Evolutionary conservation across 2,888 invertebrate genomes (phyloP), one percentile per base, ranked within the genome.

Genomic region (Pegoplata infirma): DNA sequence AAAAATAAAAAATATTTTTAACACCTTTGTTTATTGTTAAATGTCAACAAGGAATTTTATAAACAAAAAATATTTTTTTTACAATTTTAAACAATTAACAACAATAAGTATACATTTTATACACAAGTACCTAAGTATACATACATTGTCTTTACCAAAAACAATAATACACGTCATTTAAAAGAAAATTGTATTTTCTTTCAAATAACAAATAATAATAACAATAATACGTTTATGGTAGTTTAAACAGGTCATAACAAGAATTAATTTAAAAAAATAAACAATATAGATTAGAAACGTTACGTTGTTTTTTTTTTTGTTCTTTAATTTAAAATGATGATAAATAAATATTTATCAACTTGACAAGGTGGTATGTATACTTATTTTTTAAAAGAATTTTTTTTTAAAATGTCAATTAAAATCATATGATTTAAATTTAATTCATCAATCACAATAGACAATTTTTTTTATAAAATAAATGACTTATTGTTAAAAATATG

Each of bases 151-250:
- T n/a, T 40, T 40, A n/a, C 14, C 12, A n/a, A 5, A 12, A 40
- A 40, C 40, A 58, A 23, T n/a, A 58, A 58, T 19, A 58, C 40
- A 21, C 10, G 40, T 14, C n/a, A 40, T 14, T 58, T 21, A 14
- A 23, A 12, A 7, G n/a, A 56, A 53, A 53, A 16, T 16, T 28
- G 23, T 40, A n/a, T n/a, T 17, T 28, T 32, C 5, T 55, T 19
- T 12, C 3, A 7, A 17, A 32, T 5, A 55, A 40, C 14, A 32
- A 55, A 55, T 10, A 6, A 25, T 8, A 58, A 21, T 8, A 55
- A 55, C 5, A 6, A 25, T 8, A 58, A 21, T 8, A n/a, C 1
- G 40, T 58, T 40, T 58, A 40, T 14, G 14, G 14, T 14, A 21
- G 4, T 40, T 19, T 21, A 40, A 58, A 40, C 21, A 17, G 8